phyloP scores from a whole-genome alignment of 2,797 vertebrate species.

The Apogon hyalosoma region DNA sequence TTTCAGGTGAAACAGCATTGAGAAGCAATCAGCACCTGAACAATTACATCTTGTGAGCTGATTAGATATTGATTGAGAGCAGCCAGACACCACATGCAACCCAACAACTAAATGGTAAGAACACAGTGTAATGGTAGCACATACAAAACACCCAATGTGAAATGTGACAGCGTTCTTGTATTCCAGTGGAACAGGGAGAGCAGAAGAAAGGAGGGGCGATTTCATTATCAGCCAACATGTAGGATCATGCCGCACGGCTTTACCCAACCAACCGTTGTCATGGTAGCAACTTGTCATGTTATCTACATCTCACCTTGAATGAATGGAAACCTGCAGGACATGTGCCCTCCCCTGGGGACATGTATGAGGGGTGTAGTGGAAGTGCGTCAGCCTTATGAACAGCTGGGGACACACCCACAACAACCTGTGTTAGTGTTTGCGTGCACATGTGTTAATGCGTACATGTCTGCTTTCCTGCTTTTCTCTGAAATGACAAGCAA shows the following conservation, averaged over 20 bases:
- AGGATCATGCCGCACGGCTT: constrained; percentile 65
- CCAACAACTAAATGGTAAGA: constrained; percentile 12
- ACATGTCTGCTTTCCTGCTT: constrained; percentile 44
- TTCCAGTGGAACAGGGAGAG: constrained; percentile 43
- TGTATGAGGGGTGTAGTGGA: constrained; percentile 50
- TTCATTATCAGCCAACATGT: constrained; percentile 72
- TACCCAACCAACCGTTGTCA: constrained; percentile 79
- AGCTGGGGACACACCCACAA: constrained; percentile 76
- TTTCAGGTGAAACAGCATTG: constrained; percentile 40
- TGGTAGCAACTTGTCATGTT: constrained; percentile 80
- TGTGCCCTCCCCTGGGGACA: constrained; percentile 50
- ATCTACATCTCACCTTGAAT: constrained; percentile 81
- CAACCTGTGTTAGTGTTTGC: constrained; percentile 66
- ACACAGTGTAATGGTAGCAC: background rate
- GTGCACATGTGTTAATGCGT: constrained; percentile 28
- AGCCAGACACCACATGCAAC: constrained; percentile 33
- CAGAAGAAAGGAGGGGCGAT: constrained; percentile 56
- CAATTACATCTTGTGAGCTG: constrained; percentile 58
- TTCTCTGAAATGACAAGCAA: constrained; percentile 51
- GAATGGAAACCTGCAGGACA: constrained; percentile 77
- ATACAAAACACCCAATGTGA: constrained; percentile 11
- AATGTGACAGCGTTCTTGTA: constrained; percentile 13
- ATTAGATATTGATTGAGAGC: constrained; percentile 65
- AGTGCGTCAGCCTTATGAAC: constrained; percentile 73
- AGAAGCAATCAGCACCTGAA: constrained; percentile 60